Evolutionary conservation across 2,113 vertebrate species (phyloP).

Genomic region (Xenus cinereus): DNA sequence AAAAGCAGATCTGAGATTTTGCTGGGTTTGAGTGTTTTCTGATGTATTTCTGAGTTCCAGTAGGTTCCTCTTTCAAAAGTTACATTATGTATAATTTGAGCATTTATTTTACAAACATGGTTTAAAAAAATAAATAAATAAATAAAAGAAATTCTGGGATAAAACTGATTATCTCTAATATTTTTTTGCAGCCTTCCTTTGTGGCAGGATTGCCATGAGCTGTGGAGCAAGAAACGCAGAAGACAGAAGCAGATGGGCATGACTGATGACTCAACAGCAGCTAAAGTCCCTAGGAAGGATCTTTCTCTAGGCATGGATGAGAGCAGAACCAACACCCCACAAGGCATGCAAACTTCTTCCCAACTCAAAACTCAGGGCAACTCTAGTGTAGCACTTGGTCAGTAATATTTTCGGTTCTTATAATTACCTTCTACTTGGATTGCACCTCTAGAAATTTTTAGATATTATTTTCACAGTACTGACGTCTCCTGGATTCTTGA

Average conservation of each 20-base stretch:
- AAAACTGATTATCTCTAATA: not conserved
- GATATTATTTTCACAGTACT: slow-evolving; percentile 1
- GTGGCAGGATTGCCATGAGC: slow-evolving; percentile 98
- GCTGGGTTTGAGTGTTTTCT: not conserved
- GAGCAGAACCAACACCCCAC: slow-evolving; percentile 95
- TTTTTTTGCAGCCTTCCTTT: slow-evolving; percentile 85
- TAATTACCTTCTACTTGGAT: slow-evolving; percentile 32
- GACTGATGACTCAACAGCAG: slow-evolving; percentile 85
- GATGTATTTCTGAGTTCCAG: not conserved
- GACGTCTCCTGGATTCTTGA: not conserved
- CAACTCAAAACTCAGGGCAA: slow-evolving; percentile 83
- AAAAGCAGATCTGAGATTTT: not conserved
- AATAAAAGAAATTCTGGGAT: not conserved
- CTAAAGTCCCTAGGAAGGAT: slow-evolving; percentile 94
- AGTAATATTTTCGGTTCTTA: slow-evolving; percentile 64
- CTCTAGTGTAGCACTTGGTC: slow-evolving; percentile 80
- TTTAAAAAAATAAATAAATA: not conserved
- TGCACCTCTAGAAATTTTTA: slow-evolving; percentile 33
- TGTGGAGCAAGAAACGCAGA: slow-evolving; percentile 98
- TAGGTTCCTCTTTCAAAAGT: not conserved
- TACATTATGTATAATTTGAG: not conserved
- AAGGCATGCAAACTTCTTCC: slow-evolving; percentile 84
- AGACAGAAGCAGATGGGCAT: slow-evolving; percentile 94
- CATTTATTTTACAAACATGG: not conserved
- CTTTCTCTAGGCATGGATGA: slow-evolving; percentile 88